A percentile compares a stretch with the other conserved stretches of the same genome.
Evolutionary conservation across 2,113 vertebrate species (phyloP).

Genomic region (Anoplopoma fimbria): DNA sequence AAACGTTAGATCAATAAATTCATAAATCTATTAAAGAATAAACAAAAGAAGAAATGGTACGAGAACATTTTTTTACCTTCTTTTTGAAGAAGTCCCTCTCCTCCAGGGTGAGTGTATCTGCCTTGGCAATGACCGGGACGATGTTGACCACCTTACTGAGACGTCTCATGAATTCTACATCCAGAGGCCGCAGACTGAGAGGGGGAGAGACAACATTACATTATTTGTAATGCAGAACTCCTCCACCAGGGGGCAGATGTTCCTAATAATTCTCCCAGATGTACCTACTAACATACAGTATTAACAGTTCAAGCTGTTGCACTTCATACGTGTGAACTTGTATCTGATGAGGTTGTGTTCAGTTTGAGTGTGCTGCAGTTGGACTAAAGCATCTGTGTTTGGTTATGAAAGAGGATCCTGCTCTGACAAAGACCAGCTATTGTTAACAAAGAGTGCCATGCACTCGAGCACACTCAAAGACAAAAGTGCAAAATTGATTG

Average conservation of each 20-base stretch:
- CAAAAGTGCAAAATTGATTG: conserved; percentile 45
- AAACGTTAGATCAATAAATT: background rate
- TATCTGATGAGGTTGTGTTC: conserved; percentile 1
- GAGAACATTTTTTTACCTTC: conserved; percentile 82
- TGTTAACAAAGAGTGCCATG: conserved; percentile 17
- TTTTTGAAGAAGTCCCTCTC: conserved; percentile 98
- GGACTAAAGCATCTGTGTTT: conserved; percentile 23
- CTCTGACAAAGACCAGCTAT: conserved; percentile 1
- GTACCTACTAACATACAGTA: background rate
- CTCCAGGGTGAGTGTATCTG: conserved; percentile 96
- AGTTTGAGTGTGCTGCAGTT: conserved; percentile 9
- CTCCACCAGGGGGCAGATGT: conserved; percentile 65
- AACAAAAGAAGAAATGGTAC: background rate
- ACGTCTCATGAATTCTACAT: conserved; percentile 98
- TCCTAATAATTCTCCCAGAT: background rate
- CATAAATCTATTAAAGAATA: background rate
- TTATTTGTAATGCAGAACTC: background rate
- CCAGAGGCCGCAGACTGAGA: conserved; percentile 92
- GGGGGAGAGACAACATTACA: background rate
- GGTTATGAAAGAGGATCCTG: conserved; percentile 8
- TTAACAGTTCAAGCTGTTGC: background rate
- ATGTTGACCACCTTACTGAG: conserved; percentile 99
- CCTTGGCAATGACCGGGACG: conserved; percentile 96
- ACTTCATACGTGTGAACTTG: conserved; percentile 12
- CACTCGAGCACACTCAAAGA: conserved; percentile 14